A percentile compares a stretch with the other conserved stretches of the same genome.
Evolutionary conservation across 2,113 vertebrate species (phyloP).

Genomic region (Brachypteracias leptosomus): DNA sequence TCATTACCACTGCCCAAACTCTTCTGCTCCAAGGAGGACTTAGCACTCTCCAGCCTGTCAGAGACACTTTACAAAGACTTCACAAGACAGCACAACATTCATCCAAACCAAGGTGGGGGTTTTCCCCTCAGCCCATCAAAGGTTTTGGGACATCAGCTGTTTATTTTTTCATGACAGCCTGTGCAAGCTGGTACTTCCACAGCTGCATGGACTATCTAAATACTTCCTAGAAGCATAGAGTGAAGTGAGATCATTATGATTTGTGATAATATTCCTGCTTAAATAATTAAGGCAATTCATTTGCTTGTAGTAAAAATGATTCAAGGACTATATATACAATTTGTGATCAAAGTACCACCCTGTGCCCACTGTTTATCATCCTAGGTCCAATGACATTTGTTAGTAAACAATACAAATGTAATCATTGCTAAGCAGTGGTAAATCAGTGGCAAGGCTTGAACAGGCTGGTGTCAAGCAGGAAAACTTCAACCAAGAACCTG

Average conservation of each 20-base stretch:
- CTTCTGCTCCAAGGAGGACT: background rate
- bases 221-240: background rate
- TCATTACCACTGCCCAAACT: background rate
- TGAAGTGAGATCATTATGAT: background rate
- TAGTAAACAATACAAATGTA: slow-evolving; percentile 26
- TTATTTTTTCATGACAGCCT: background rate
- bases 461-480: background rate
- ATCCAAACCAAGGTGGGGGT: background rate
- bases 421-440: background rate
- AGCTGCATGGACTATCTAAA: background rate
- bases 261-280: background rate
- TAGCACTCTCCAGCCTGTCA: background rate
- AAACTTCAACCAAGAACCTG: slow-evolving; percentile 15
- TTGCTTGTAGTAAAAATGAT: slow-evolving; percentile 1
- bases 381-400: background rate
- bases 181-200: background rate
- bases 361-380: background rate
- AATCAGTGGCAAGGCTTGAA: background rate
- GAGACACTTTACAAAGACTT: background rate
- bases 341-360: background rate
- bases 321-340: background rate
- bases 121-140: background rate
- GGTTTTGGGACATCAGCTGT: background rate
- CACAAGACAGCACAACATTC: background rate
- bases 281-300: slow-evolving; percentile 24